Evolutionary conservation across 37 sponge, comb jelly and placozoan genomes (phyloP).

Genomic region (Cliona cf. orientalis): DNA sequence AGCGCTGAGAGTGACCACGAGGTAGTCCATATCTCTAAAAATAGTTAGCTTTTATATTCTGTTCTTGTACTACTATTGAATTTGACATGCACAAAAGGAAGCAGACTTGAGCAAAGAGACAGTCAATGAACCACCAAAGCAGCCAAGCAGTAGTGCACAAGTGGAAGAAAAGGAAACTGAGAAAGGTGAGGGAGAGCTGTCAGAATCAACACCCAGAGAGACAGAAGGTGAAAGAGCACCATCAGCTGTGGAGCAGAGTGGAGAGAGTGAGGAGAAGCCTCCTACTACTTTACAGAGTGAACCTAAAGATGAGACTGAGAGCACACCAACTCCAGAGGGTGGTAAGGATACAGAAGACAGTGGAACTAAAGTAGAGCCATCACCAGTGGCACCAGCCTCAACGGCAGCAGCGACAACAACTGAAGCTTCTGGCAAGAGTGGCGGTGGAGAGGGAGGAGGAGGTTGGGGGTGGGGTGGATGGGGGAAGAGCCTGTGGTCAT

Average conservation of each 20-base stretch:
- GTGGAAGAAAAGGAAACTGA: too few species aligned
- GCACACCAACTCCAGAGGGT: not conserved
- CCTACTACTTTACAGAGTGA: not conserved
- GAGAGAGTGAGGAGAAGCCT: not conserved
- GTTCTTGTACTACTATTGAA: too few species aligned
- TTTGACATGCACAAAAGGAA: too few species aligned
- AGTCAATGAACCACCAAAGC: not conserved
- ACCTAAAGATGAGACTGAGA: not conserved
- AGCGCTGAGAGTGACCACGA: constrained; percentile 75
- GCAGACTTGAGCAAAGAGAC: too few species aligned
- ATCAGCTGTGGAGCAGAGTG: not conserved
- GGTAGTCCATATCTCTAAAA: too few species aligned
- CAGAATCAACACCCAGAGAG: not conserved
- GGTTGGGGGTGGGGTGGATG: constrained; percentile 71
- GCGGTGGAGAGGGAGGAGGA: constrained; percentile 8
- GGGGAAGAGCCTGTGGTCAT: constrained; percentile 58
- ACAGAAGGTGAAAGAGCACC: not conserved
- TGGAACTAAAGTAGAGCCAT: too few species aligned
- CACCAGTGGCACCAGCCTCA: too few species aligned
- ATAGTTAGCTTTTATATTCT: too few species aligned
- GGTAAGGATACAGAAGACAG: not conserved
- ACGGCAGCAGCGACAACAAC: too few species aligned
- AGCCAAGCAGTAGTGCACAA: too few species aligned
- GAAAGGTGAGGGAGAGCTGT: too few species aligned
- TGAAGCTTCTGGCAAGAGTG: too few species aligned